phyloP scores from a whole-genome alignment of 2,888 invertebrate species.

The Xestia ashworthii region DNA sequence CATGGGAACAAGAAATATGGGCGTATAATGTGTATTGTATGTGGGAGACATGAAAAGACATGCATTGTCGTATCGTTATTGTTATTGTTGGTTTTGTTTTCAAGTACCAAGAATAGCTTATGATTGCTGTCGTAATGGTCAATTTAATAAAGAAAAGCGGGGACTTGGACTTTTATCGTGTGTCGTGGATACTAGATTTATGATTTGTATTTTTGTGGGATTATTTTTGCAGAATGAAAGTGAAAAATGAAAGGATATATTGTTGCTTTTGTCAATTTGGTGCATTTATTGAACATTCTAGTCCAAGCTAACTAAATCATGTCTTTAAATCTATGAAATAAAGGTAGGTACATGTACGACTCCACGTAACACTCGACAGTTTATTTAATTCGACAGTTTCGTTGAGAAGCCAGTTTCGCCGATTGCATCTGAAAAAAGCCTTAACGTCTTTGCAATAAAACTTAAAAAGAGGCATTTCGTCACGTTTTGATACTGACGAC shows the following conservation, averaged over 20 bases:
- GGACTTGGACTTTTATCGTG: not conserved
- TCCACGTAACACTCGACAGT: no score
- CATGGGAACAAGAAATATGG: constrained; percentile 67
- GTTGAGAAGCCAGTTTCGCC: no score
- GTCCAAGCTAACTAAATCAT: not conserved
- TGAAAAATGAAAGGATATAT: not conserved
- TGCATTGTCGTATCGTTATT: constrained; percentile 40
- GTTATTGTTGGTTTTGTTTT: constrained; percentile 53
- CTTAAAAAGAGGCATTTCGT: not conserved
- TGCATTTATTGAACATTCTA: not conserved
- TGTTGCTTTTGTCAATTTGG: not conserved
- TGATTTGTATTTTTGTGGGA: not conserved
- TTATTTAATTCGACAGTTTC: no score
- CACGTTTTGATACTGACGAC: rapidly evolving
- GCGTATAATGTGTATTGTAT: constrained; percentile 53
- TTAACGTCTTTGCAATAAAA: not conserved
- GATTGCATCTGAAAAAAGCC: not conserved
- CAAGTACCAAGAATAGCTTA: constrained; percentile 40
- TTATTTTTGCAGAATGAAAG: constrained; percentile 4
- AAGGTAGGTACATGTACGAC: not conserved
- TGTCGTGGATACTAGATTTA: constrained; percentile 15
- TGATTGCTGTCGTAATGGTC: constrained; percentile 56
- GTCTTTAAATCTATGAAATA: not conserved
- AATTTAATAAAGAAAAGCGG: constrained; percentile 52
- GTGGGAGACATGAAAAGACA: constrained; percentile 55